Evolutionary conservation across 2,797 vertebrate species (phyloP).

Genomic region (Halcyon badia): DNA sequence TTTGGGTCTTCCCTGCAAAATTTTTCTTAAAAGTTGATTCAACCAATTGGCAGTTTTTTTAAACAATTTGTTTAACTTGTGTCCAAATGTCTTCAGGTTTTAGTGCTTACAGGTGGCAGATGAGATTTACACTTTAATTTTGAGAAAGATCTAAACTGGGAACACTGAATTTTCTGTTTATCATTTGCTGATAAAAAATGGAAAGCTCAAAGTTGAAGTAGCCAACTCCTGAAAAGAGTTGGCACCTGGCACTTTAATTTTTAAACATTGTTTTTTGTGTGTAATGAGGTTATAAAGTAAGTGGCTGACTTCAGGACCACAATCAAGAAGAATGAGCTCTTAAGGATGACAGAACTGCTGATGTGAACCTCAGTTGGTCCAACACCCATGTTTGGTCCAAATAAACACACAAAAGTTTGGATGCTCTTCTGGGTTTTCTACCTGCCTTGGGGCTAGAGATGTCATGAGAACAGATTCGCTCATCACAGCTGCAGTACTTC

Average conservation of each 20-base stretch:
- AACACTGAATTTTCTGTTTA: constrained; percentile 64
- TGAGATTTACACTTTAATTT: constrained; percentile 74
- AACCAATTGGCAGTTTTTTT: constrained; percentile 38
- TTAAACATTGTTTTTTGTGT: constrained; percentile 18
- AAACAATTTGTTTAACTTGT: constrained; percentile 44
- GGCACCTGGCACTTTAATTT: constrained; percentile 71
- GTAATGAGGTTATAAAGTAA: constrained; percentile 46
- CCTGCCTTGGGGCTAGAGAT: constrained; percentile 63
- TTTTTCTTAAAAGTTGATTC: constrained; percentile 19
- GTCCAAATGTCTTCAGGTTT: constrained; percentile 74
- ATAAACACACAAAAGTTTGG: constrained; percentile 36
- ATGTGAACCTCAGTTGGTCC: constrained; percentile 13
- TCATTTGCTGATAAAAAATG: constrained; percentile 72
- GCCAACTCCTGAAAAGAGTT: constrained; percentile 64
- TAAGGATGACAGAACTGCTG: constrained; percentile 40
- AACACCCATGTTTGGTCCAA: constrained; percentile 34
- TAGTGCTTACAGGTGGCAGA: constrained; percentile 73
- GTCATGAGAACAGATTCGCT: constrained; percentile 64
- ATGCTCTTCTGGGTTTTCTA: constrained; percentile 53
- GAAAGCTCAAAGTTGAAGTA: constrained; percentile 72
- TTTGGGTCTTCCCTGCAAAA: background rate
- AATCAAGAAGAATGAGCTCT: constrained; percentile 48
- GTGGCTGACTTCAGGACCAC: constrained; percentile 55
- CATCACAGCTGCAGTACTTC: constrained; percentile 69
- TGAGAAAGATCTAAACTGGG: constrained; percentile 66